Evolutionary conservation across 1,140 invertebrate genomes (phyloP).

Genomic region (Lutraria rhynchaena): DNA sequence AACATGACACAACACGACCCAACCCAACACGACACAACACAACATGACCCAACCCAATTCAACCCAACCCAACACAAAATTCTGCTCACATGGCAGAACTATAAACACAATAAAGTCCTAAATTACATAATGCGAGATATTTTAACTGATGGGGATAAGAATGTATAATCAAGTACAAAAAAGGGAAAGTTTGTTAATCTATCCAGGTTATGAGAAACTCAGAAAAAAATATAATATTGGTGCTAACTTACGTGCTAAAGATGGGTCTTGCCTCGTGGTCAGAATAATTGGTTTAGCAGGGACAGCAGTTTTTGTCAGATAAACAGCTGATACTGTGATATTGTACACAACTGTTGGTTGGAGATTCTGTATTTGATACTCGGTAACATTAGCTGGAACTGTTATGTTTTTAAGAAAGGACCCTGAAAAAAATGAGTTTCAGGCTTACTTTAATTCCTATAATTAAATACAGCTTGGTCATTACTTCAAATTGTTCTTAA

Average conservation of each 20-base stretch:
- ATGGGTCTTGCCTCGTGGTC: not conserved
- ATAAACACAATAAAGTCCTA: not conserved
- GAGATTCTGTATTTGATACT: constrained; percentile 1
- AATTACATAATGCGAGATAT: not conserved
- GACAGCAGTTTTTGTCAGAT: constrained; percentile 3
- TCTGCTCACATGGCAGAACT: not conserved
- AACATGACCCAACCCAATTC: not conserved
- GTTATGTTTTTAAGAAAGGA: not conserved
- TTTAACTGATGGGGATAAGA: too few relatives aligned
- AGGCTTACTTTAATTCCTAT: too few relatives aligned
- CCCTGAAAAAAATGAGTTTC: constrained; percentile 36
- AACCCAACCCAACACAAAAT: constrained; percentile 15
- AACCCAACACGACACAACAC: not conserved
- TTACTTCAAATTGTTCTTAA: too few relatives aligned
- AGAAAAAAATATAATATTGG: not conserved
- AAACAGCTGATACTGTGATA: constrained; percentile 13
- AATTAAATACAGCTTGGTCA: too few relatives aligned
- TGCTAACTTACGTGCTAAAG: too few relatives aligned
- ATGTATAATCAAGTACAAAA: not conserved
- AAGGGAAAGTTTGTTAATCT: not conserved
- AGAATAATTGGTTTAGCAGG: not conserved
- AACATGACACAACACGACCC: not conserved
- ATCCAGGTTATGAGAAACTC: not conserved
- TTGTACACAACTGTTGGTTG: not conserved
- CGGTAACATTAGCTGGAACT: constrained; percentile 3